Base-by-base conservation (phyloP, 2,888 invertebrate species). In the Caenorhabditis doughertyi region DNA sequence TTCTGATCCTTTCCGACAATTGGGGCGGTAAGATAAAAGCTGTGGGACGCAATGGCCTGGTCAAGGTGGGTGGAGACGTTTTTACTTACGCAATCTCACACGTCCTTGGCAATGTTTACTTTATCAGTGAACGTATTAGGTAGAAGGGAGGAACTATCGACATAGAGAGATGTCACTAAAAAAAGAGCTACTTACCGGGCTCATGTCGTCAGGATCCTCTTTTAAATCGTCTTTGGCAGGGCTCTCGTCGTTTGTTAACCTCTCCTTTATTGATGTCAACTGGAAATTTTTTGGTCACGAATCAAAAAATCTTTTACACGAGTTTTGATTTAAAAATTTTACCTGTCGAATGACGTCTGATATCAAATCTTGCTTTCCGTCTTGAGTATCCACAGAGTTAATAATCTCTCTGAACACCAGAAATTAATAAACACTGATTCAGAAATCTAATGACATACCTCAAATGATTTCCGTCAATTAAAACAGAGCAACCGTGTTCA, bases 401-500 rank as follows among this genome's bases (percentile, higher is more conserved):
- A 90, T 83, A 32, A 88, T 60, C 62, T 89, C 88, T 49, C 89
- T 84, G 68, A 80, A 42, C 32, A 27, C 23, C 25, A 51, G 18
- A 18, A 47, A 47, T 47, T 47, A 47, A 47, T 47, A 18, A 18
- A n/a, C n/a, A n/a, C 3, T 18, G 18, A 18, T 18, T 18, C 3
- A 3, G 44, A 47, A 7, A 18, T 13, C 18, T 4, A 18, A n/a
- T 9, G 18, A 1, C 56, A n/a, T 13, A 85, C 85, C 85, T 77
- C 29, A 89, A 73, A 39, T 86, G 83, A 72, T 85, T 87, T 16
- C 90, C 89, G 85, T 90, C 90, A 47, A 90, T 90, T 60, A 90
- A 74, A 25, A 90, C 90, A 32, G 89, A 85, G 64, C 90, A 90
- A 49, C 88, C 88, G 73, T 88, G 85, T 65, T 90, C 89, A n/a